Conservation (phyloP, 2,113 vertebrate genomes). For the Athene cunicularia region DNA sequence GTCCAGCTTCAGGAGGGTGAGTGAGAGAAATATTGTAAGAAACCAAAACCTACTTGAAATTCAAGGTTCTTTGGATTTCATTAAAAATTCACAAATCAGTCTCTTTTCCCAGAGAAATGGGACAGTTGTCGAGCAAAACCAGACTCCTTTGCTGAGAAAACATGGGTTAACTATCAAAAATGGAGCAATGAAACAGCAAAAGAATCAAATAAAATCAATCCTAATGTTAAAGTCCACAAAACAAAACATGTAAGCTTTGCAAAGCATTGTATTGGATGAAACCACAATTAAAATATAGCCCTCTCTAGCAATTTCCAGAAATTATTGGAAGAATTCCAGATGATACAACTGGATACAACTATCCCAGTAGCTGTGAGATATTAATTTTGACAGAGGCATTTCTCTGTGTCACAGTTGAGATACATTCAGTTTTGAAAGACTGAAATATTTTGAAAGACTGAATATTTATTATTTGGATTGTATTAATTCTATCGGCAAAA, state of each 20-base stretch:
- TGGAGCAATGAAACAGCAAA: background rate
- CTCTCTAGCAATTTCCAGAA: background rate
- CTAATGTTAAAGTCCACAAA: background rate
- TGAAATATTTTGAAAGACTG: background rate
- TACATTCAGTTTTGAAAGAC: background rate
- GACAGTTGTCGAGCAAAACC: background rate
- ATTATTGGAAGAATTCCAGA: background rate
- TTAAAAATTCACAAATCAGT: background rate
- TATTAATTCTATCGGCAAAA: background rate
- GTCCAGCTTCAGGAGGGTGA: background rate
- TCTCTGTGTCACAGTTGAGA: background rate
- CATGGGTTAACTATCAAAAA: background rate
- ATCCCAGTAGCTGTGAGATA: background rate
- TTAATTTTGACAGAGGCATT: background rate
- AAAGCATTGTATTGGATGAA: background rate
- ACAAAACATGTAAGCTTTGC: background rate
- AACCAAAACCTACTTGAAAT: background rate
- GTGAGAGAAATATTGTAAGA: background rate
- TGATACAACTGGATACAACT: background rate
- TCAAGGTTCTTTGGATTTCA: background rate
- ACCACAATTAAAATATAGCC: background rate
- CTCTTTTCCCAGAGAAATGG: background rate
- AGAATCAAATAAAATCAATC: accelerated
- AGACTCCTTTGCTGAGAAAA: background rate
- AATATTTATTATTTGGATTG: background rate